Evolutionary conservation across 2,113 vertebrate genomes (phyloP).

Genomic region (Alces alces): DNA sequence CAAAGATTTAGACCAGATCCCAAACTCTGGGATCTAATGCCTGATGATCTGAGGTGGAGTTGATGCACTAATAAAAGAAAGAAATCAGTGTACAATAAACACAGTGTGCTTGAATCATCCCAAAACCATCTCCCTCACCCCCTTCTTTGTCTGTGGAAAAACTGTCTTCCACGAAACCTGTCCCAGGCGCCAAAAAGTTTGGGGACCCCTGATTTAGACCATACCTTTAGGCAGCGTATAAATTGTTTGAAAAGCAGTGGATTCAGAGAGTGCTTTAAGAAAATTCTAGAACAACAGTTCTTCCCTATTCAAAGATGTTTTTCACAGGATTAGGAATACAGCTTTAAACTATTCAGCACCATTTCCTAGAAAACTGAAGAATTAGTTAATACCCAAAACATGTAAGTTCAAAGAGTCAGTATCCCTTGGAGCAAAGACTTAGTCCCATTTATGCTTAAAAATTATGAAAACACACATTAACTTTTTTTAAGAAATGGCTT

Average conservation of each 20-base stretch:
- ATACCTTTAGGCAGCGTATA: neutral
- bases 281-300: slow-evolving; percentile 35
- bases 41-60: neutral
- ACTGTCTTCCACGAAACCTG: neutral
- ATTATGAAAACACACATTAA: slow-evolving; percentile 9
- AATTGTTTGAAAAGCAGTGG: neutral
- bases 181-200: neutral
- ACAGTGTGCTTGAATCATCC: neutral
- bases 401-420: neutral
- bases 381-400: neutral
- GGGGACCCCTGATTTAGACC: neutral
- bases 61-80: neutral
- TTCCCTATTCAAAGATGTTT: neutral
- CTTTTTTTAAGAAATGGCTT: slow-evolving; percentile 16
- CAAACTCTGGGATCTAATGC: neutral
- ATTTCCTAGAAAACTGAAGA: neutral
- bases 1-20: neutral
- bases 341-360: neutral
- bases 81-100: neutral
- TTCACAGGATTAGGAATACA: neutral
- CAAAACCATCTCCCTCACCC: neutral
- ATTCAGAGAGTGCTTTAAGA: neutral
- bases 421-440: neutral
- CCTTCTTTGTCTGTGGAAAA: neutral
- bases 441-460: neutral